These are phyloP conservation scores for Pteruthius melanotis DNA, from an alignment of 2,113 vertebrate species.

Conservation along the genomic window DNA sequence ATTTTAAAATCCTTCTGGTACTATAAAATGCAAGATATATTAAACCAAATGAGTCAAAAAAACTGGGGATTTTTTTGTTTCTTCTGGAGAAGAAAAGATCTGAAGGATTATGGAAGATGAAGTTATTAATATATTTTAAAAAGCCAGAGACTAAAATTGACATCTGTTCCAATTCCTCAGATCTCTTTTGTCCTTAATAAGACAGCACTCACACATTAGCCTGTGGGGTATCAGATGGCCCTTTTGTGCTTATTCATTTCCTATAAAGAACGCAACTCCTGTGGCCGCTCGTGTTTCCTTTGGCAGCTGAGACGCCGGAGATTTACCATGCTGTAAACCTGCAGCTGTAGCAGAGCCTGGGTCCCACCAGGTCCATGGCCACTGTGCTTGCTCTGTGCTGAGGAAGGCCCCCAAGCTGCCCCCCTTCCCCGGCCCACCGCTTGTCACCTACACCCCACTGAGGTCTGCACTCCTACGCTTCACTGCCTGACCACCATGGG, in stretches of 20 bases:
- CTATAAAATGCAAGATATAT: neutral
- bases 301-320: neutral
- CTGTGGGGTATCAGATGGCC: neutral
- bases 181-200: neutral
- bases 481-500: neutral
- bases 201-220: neutral
- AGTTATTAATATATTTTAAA: neutral
- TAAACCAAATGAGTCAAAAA: neutral
- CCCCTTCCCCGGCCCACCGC: fast-evolving
- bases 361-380: neutral
- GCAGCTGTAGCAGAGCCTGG: neutral
- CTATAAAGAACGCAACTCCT: neutral
- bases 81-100: neutral
- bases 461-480: fast-evolving
- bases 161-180: neutral
- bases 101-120: neutral
- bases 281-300: neutral
- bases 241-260: constrained; percentile 5
- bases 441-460: neutral
- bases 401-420: neutral
- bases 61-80: neutral
- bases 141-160: neutral
- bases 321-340: neutral
- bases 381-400: neutral
- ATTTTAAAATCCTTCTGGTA: constrained; percentile 27